Base-by-base conservation (phyloP, 2,797 vertebrate species). In the Chaetodon trifasciatus region DNA sequence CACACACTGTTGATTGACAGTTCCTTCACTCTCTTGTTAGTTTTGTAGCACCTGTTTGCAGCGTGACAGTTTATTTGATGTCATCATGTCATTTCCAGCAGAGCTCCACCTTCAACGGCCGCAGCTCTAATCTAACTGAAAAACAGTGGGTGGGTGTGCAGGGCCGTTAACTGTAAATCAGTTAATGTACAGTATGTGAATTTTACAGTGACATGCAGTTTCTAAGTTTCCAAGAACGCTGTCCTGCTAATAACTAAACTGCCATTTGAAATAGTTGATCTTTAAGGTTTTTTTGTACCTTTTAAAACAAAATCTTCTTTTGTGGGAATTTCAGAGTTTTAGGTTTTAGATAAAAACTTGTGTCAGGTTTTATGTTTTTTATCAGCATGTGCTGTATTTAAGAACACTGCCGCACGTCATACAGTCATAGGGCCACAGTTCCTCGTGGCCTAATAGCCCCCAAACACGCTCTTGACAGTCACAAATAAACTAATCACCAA, bases 401-500 rank as follows among this genome's bases (percentile, higher is more conserved):
- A 42, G 8, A 35, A 52, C 49, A 16, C 46, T 8, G 1, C 55
- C 35, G n/a, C 3, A 9, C 3, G 15, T 47, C 44, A 49, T 12
- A 50, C 13, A 50, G 6, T 70, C 24, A 37, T 10, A 11, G 32
- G 19, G 8, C 16, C 19, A 19, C 21, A 35, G 55, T 49, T 24
- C 6, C 16, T 24, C 2, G 0, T 35, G 6, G 12, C 44, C 44
- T 37, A 19, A 49, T 35, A 12, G 1, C 23, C 37, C 8, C 16
- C 5, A n/a, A 19, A 44, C 21, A 44, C 15, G 32, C 35, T 49
- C 28, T 24, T 46, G 35, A 35, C 44, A 19, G 39, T 63, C 42
- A 74, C 39, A 69, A 57, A 71, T 67, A 37, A 71, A 0, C 28
- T 55, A 32, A 32, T 65, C 46, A 56, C 77, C 2, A 71, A 37